Evolutionary conservation across 2,888 invertebrate genomes (phyloP).

Genomic region (Trileptium ribeirensis): DNA sequence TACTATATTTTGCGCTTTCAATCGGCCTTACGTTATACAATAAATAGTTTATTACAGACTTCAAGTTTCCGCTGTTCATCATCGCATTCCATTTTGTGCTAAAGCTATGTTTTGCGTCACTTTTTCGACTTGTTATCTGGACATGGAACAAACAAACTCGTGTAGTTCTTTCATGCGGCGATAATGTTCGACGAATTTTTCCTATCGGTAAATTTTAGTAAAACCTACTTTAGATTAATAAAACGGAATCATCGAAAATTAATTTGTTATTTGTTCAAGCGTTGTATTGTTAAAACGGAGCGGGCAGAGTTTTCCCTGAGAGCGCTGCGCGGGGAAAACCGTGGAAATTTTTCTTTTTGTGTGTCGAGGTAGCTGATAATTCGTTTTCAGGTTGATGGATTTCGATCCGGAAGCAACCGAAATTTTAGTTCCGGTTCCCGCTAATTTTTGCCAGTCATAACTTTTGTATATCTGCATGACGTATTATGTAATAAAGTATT

Average conservation of each 20-base stretch:
- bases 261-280: too few relatives aligned
- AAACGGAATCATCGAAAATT: too few relatives aligned
- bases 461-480: too few relatives aligned
- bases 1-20: slow-evolving; percentile 79
- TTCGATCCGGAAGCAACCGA: too few relatives aligned
- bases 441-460: too few relatives aligned
- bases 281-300: not conserved
- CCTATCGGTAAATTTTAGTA: not conserved
- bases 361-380: too few relatives aligned
- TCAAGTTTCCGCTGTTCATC: slow-evolving; percentile 78
- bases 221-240: too few relatives aligned
- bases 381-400: too few relatives aligned
- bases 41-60: slow-evolving; percentile 76
- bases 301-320: slow-evolving; percentile 41
- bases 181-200: not conserved
- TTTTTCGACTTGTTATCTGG: slow-evolving; percentile 56
- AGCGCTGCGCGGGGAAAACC: too few relatives aligned
- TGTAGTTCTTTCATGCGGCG: not conserved
- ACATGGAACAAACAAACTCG: not conserved
- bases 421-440: too few relatives aligned
- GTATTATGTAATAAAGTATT: too few relatives aligned
- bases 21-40: slow-evolving; percentile 95
- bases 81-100: slow-evolving; percentile 80
- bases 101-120: slow-evolving; percentile 72
- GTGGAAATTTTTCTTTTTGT: too few relatives aligned